Conservation (phyloP, 2,888 invertebrate species). For the Mesorhabditis sp. region DNA sequence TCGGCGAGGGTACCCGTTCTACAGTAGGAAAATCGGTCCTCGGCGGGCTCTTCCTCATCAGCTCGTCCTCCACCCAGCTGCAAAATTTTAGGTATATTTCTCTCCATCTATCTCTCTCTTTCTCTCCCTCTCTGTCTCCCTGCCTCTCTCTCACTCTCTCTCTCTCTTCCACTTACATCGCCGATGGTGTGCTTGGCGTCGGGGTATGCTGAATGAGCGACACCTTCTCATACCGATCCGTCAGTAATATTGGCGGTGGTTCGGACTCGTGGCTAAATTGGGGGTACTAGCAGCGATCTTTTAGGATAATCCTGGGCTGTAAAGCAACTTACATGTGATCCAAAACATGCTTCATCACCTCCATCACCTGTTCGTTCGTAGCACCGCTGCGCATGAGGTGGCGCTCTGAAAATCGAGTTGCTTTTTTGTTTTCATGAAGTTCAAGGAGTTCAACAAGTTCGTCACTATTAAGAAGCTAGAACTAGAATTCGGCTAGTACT, state of each 20-base stretch:
- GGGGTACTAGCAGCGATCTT: background rate
- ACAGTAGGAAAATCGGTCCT: conserved; percentile 9
- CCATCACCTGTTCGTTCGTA: conserved; percentile 4
- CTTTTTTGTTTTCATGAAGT: too few species aligned
- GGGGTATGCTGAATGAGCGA: conserved; percentile 1
- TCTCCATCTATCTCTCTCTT: background rate
- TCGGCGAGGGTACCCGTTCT: conserved; percentile 25
- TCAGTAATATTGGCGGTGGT: conserved; percentile 3
- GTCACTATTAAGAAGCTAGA: too few species aligned
- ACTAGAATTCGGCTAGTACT: too few species aligned
- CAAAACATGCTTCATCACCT: conserved; percentile 1
- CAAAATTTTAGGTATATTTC: background rate
- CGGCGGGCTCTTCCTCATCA: background rate
- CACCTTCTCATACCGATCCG: background rate
- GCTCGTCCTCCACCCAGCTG: conserved; percentile 3
- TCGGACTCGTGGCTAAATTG: conserved; percentile 4
- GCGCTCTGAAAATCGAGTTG: background rate
- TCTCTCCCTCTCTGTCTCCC: background rate
- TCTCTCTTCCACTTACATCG: background rate
- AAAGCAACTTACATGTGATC: conserved; percentile 2
- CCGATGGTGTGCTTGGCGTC: background rate
- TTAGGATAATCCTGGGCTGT: background rate
- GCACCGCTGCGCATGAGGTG: background rate
- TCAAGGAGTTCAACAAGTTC: too few species aligned
- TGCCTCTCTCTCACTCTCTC: background rate